phyloP scores from a whole-genome alignment of 2,113 vertebrate species.

The Nyctibius bracteatus region DNA sequence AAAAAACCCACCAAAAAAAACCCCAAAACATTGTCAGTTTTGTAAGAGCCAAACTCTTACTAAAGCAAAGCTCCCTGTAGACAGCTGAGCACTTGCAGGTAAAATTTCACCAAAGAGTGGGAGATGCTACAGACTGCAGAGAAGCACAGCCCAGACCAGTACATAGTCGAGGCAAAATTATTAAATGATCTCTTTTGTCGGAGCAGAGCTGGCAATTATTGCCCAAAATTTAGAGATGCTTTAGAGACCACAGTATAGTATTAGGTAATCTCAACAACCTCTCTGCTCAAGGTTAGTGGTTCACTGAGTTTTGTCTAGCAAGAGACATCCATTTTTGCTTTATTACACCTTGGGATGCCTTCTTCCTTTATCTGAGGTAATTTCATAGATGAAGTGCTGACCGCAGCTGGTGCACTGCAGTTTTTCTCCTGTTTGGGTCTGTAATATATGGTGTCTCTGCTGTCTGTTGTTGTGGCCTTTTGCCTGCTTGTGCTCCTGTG shows the following conservation, averaged over 20 bases:
- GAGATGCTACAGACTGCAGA: neutral
- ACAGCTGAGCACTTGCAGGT: neutral
- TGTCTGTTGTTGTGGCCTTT: slow-evolving; percentile 31
- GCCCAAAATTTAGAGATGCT: slow-evolving; percentile 1
- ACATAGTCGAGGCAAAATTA: neutral
- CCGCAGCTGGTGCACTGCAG: neutral
- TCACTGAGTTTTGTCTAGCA: slow-evolving; percentile 38
- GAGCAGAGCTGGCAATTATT: neutral
- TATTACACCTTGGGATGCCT: neutral
- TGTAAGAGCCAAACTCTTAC: neutral
- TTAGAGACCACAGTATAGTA: neutral
- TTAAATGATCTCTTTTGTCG: neutral
- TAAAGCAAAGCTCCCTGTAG: neutral
- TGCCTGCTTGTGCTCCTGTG: neutral
- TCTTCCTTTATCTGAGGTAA: slow-evolving; percentile 36
- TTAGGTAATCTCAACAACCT: slow-evolving; percentile 25
- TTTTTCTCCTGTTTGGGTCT: slow-evolving; percentile 12
- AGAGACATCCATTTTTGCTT: neutral
- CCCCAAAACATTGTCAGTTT: neutral
- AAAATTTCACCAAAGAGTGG: neutral
- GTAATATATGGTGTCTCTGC: neutral
- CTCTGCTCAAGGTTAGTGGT: slow-evolving; percentile 7
- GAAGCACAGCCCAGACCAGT: neutral
- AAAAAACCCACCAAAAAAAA: neutral
- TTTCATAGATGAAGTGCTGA: slow-evolving; percentile 32